Evolutionary conservation across 2,888 invertebrate genomes (phyloP).

Genomic region (Osmoderma eremita): DNA sequence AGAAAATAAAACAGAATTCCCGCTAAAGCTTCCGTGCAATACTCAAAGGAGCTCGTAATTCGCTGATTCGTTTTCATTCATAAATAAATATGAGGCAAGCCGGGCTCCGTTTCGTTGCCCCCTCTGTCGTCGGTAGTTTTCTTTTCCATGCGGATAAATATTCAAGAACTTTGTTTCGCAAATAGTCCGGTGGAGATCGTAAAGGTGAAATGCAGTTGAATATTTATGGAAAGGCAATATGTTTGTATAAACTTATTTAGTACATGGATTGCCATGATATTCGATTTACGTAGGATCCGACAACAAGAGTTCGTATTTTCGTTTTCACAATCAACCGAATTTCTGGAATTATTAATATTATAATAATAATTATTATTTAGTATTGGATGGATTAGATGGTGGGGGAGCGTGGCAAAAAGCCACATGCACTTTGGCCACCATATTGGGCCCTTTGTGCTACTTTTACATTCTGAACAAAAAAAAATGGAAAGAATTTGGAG

Average conservation of each 20-base stretch:
- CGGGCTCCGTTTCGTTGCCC: background rate
- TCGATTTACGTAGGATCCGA: too few relatives aligned
- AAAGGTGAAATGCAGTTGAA: conserved; percentile 3
- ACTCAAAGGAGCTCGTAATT: conserved; percentile 3
- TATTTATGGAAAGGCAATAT: background rate
- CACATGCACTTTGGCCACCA: too few relatives aligned
- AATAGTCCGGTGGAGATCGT: background rate
- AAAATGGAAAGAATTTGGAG: too few relatives aligned
- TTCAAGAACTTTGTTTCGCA: conserved; percentile 1
- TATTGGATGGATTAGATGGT: too few relatives aligned
- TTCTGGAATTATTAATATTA: too few relatives aligned
- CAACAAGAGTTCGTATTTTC: too few relatives aligned
- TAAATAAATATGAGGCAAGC: conserved; percentile 1
- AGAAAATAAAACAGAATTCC: background rate
- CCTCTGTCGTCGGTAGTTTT: background rate
- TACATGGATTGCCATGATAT: background rate
- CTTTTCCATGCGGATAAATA: background rate
- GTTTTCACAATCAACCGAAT: background rate
- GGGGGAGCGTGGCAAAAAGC: too few relatives aligned
- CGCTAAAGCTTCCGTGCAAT: background rate
- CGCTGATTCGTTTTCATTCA: conserved; percentile 10
- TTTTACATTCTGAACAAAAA: too few relatives aligned
- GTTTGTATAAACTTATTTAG: background rate
- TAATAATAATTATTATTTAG: too few relatives aligned
- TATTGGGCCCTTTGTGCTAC: too few relatives aligned